Base-by-base conservation (phyloP, 1,140 invertebrate species). In the Eumeta japonica region DNA sequence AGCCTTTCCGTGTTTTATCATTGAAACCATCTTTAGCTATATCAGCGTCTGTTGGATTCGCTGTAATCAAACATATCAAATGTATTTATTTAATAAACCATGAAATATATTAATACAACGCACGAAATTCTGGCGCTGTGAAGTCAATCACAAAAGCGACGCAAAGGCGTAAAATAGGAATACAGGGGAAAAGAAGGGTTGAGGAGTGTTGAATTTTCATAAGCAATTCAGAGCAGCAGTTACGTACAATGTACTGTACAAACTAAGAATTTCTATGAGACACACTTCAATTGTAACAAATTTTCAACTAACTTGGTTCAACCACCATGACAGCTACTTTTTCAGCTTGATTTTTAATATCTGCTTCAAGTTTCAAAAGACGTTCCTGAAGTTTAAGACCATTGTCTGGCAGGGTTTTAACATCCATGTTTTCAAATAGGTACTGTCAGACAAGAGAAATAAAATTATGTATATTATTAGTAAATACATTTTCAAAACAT, bases 341-440 rank as follows among this genome's bases (percentile, higher is more conserved):
- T 31, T 59, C 54, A 27, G 58, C 62, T 42, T 80, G 62, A 7
- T 40, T 34, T 2, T 59, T 40, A 18, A 78, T 58, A 45, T 76
- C 56, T 12, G 37, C 48, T 56, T 79, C 55, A 11, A 76, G 45
- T 1, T 46, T 29, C 2, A 50, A 55, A 15, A 74, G 63, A 16
- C 65, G 62, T 29, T 71, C 35, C 12, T 63, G 52, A 3, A 82
- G 53, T 50, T 64, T 76, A 30, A 52, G 46, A 1, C 81, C 79
- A 19, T 74, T 70, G 47, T 83, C 81, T 2, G 81, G 81, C 9
- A 83, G 50, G 0, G 55, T 51, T 4, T 65, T 41, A 30, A 81
- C 36, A 37, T 81, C 78, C 48, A 76, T 63, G 9, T 67, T 57
- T 16, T 62, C 52, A 11, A 79, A 43, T 2, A 80, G 45, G 38